Evolutionary conservation across 1,140 invertebrate species (phyloP).

Genomic region (Lysiphlebus fabarum): DNA sequence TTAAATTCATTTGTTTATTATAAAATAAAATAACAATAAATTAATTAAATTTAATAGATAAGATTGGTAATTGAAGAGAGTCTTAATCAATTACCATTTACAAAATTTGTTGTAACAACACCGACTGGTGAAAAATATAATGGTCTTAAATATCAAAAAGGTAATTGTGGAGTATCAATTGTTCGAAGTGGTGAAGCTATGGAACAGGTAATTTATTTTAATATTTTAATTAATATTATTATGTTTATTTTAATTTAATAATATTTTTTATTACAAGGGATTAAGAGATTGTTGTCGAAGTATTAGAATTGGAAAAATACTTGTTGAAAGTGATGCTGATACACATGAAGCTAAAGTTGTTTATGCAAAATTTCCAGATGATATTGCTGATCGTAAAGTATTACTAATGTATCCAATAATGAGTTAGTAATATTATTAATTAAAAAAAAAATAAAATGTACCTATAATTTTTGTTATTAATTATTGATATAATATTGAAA

Average conservation of each 20-base stretch:
- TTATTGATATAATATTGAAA: background rate
- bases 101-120: conserved; percentile 82
- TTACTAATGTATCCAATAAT: conserved; percentile 98
- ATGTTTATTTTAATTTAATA: background rate
- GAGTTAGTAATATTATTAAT: conserved; percentile 72
- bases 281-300: conserved; percentile 95
- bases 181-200: conserved; percentile 95
- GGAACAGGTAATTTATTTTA: conserved; percentile 80
- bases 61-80: conserved; percentile 95
- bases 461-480: too few relatives aligned
- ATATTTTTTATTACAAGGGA: conserved; percentile 60
- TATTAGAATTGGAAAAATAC: conserved; percentile 95
- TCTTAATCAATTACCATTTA: conserved; percentile 93
- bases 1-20: too few relatives aligned
- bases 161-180: conserved; percentile 98
- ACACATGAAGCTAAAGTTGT: conserved; percentile 95
- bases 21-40: conserved; percentile 7
- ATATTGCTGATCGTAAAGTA: conserved; percentile 85
- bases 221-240: conserved; percentile 15
- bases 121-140: conserved; percentile 89
- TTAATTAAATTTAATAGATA: conserved; percentile 34
- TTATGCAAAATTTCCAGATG: conserved; percentile 96
- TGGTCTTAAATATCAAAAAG: conserved; percentile 90
- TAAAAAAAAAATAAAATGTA: too few relatives aligned
- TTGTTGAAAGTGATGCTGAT: conserved; percentile 95